phyloP scores from a whole-genome alignment of 2,888 invertebrate species.

The Marronus borbonicus region DNA sequence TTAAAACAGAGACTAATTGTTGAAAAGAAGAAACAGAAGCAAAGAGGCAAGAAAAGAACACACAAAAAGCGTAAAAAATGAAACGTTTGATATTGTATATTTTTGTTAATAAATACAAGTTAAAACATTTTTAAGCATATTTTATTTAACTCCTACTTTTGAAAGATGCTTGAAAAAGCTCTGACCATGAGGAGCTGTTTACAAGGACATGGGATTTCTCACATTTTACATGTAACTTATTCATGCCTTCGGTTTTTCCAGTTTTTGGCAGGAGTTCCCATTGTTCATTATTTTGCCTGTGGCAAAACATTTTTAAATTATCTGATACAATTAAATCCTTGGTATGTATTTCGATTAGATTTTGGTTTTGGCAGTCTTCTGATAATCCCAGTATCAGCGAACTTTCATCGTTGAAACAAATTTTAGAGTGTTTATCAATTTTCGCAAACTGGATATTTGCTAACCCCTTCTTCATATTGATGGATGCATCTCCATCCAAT shows the following conservation, averaged over 20 bases:
- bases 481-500: conserved; percentile 66
- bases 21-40: conserved; percentile 76
- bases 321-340: conserved; percentile 53
- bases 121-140: background rate
- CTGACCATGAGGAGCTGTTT: conserved; percentile 61
- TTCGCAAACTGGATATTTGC: conserved; percentile 66
- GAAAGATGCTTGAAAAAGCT: conserved; percentile 60
- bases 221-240: conserved; percentile 57
- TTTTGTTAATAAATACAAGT: background rate
- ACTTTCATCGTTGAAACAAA: conserved; percentile 62
- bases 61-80: conserved; percentile 65
- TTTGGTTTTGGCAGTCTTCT: conserved; percentile 62
- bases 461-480: conserved; percentile 61
- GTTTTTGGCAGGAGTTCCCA: conserved; percentile 56
- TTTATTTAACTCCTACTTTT: conserved; percentile 48
- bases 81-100: background rate
- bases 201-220: conserved; percentile 58
- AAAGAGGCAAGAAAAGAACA: conserved; percentile 71
- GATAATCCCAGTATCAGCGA: conserved; percentile 62
- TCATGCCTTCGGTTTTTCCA: background rate
- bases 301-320: conserved; percentile 54
- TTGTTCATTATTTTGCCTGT: conserved; percentile 44
- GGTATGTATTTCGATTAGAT: conserved; percentile 58
- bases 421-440: conserved; percentile 63
- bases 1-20: conserved; percentile 80